Evolutionary conservation across 2,888 invertebrate species (phyloP), one percentile per base, ranked within the genome.

Genomic region (Rhodophaea formosa): DNA sequence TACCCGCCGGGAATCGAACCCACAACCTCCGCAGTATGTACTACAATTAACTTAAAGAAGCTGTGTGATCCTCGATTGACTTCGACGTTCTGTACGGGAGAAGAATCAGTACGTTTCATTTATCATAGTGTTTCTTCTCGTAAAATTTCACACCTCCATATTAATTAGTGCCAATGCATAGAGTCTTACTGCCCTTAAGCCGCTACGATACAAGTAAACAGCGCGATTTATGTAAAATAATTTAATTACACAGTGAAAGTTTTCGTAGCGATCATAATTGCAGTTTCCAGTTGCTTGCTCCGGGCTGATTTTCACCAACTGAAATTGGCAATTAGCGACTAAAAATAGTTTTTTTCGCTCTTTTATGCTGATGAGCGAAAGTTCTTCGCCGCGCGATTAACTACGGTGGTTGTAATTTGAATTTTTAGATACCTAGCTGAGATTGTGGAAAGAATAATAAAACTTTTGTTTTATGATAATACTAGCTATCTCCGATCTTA

Each of bases 321-420:
- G 67, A 69, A 78, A 78, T 74, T 78, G 75, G 75, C 75, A 79
- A 82, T 80, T 79, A 78, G 74, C 63, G 57, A 63, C 62, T 59
- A 65, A 47, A 63, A 69, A 68, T 68, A 71, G 63, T 66, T 70
- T 70, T 75, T 74, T 68, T 68, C 63, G 53, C 53, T 17, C 53
- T 60, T 53, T 53, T 53, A 62, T 60, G 59, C 58, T 58, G 59
- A 61, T 53, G 57, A 59, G 56, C 53, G 35, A 60, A 62, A 64
- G 56, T 61, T 61, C 43, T 44, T 53, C 44, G 45, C 57, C 58
- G 57, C 32, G 45, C 59, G 53, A 61, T 62, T 63, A 60, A 61
- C 55, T 61, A 56, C 62, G 53, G 39, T 54, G 52, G 57, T 53
- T 56, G 61, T 54, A 60, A 63, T 63, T 61, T 29, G 42, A 60